These are phyloP conservation scores for Lasioglossum lativentre DNA, from an alignment of 2,888 invertebrate species.

Conservation along the genomic window DNA sequence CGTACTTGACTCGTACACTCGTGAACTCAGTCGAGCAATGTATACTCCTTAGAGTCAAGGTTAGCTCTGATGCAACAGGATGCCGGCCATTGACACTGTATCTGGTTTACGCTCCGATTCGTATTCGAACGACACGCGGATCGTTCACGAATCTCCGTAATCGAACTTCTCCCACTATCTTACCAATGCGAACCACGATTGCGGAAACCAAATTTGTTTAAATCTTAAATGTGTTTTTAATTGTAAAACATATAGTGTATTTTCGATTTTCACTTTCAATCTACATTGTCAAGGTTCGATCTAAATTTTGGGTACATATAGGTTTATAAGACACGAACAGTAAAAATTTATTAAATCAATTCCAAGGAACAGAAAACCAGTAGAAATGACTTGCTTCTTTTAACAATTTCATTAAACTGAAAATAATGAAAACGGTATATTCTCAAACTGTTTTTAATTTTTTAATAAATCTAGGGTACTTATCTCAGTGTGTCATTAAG, in stretches of 20 bases:
- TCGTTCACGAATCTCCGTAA: conserved; percentile 24
- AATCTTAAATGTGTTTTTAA: not conserved
- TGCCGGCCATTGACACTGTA: conserved; percentile 78
- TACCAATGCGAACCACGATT: too few species aligned
- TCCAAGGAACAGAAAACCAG: not conserved
- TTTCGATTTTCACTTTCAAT: not conserved
- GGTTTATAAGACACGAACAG: too few species aligned
- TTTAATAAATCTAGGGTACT: too few species aligned
- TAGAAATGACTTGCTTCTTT: not conserved
- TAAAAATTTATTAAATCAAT: not conserved
- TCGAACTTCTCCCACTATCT: not conserved
- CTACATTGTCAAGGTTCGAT: too few species aligned
- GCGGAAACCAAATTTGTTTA: too few species aligned
- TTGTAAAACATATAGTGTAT: not conserved
- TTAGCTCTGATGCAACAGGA: conserved; percentile 83
- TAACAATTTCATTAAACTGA: not conserved
- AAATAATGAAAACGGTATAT: not conserved
- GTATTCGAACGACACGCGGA: conserved; percentile 29
- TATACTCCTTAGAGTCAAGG: conserved; percentile 82
- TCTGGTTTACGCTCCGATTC: conserved; percentile 46
- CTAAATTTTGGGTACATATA: too few species aligned
- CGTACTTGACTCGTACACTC: conserved; percentile 75
- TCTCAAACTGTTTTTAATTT: too few species aligned
- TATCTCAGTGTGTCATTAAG: too few species aligned
- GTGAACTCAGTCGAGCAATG: conserved; percentile 67